Conservation (phyloP, 2,113 vertebrate genomes). For the Phyllopteryx taeniolatus region DNA sequence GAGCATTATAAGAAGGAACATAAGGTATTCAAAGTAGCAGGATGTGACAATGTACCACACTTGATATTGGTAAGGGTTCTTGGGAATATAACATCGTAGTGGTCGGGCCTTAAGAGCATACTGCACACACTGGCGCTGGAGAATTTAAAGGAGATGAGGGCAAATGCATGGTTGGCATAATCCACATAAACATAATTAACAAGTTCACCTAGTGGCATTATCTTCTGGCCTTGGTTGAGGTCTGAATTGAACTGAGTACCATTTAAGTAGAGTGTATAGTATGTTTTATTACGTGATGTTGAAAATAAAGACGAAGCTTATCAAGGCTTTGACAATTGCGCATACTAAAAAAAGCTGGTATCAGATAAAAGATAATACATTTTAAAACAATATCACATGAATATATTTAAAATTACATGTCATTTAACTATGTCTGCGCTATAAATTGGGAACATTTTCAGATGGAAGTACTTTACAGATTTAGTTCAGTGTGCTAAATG, state of each 20-base stretch:
- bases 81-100: slow-evolving; percentile 92
- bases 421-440: background rate
- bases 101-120: slow-evolving; percentile 95
- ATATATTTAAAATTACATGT: background rate
- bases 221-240: background rate
- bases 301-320: too few species aligned
- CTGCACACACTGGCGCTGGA: slow-evolving; percentile 95
- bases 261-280: background rate
- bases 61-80: slow-evolving; percentile 92
- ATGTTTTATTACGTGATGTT: too few species aligned
- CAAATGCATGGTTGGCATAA: background rate
- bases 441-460: background rate
- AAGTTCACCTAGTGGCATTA: background rate
- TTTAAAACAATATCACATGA: background rate
- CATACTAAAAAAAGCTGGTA: background rate
- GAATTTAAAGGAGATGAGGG: background rate
- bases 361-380: background rate
- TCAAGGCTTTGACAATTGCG: too few species aligned
- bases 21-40: slow-evolving; percentile 98
- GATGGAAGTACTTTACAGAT: background rate
- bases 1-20: slow-evolving; percentile 96
- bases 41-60: slow-evolving; percentile 98
- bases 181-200: background rate
- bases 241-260: background rate
- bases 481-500: background rate